These are phyloP conservation scores for Aquatica leii DNA, from an alignment of 2,888 invertebrate genomes.

Conservation along the genomic window DNA sequence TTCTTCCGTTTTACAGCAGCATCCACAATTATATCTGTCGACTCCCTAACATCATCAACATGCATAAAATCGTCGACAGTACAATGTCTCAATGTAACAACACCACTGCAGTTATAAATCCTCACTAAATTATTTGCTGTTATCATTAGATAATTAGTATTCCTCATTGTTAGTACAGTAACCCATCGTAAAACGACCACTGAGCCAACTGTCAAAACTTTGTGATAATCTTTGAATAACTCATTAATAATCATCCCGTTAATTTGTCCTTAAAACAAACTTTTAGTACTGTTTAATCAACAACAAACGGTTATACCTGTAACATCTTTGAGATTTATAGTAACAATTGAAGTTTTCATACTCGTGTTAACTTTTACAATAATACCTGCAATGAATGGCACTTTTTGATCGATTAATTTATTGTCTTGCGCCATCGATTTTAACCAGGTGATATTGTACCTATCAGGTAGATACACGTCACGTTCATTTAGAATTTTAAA, in stretches of 20 bases:
- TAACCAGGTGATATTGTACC: slow-evolving; percentile 54
- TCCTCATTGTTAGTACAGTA: slow-evolving; percentile 48
- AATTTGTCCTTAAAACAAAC: slow-evolving; percentile 48
- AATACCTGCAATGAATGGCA: slow-evolving; percentile 54
- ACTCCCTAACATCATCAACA: too few species aligned
- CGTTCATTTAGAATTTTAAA: slow-evolving; percentile 18
- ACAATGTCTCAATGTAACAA: not conserved
- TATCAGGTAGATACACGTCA: slow-evolving; percentile 37
- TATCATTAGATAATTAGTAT: slow-evolving; percentile 50
- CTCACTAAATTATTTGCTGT: slow-evolving; percentile 51
- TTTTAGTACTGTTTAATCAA: not conserved
- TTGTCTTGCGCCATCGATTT: slow-evolving; percentile 46
- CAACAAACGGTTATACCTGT: slow-evolving; percentile 44
- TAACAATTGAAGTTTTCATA: slow-evolving; percentile 46
- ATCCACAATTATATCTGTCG: too few species aligned
- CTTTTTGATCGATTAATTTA: slow-evolving; percentile 49
- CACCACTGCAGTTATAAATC: slow-evolving; percentile 45
- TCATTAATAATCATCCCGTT: slow-evolving; percentile 50
- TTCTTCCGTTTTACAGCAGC: too few species aligned
- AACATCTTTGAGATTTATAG: slow-evolving; percentile 50
- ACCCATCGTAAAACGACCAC: slow-evolving; percentile 51
- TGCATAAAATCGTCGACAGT: slow-evolving; percentile 1
- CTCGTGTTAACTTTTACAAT: slow-evolving; percentile 45
- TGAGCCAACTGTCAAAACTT: slow-evolving; percentile 47
- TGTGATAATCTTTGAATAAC: slow-evolving; percentile 49